Evolutionary conservation across 1,140 invertebrate species (phyloP).

Genomic region (Drosophila pandora): DNA sequence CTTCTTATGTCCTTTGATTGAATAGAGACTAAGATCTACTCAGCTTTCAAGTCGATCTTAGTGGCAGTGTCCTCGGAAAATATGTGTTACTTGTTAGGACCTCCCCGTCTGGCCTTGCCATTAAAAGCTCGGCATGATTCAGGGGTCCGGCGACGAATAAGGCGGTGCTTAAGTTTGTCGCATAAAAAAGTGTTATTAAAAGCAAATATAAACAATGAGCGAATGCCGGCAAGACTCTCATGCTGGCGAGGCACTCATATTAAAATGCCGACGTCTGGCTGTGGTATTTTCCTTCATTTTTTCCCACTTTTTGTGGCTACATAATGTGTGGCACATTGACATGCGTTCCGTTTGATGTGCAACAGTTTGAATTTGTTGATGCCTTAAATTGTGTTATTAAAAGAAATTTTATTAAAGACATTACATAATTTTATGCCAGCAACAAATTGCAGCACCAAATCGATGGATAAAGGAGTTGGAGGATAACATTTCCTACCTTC

Average conservation of each 20-base stretch:
- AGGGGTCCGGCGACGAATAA: slow-evolving; percentile 26
- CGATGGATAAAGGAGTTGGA: slow-evolving; percentile 8
- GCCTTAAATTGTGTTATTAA: slow-evolving; percentile 59
- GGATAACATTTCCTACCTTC: slow-evolving; percentile 29
- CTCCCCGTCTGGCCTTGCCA: slow-evolving; percentile 34
- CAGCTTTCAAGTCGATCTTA: slow-evolving; percentile 29
- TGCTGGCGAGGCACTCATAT: slow-evolving; percentile 40
- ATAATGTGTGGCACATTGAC: slow-evolving; percentile 69
- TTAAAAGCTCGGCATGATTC: slow-evolving; percentile 64
- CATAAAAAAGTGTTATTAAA: slow-evolving; percentile 78
- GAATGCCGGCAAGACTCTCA: slow-evolving; percentile 30
- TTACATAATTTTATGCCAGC: slow-evolving; percentile 37
- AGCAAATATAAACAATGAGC: slow-evolving; percentile 64
- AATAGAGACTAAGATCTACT: slow-evolving; percentile 6
- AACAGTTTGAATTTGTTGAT: slow-evolving; percentile 68
- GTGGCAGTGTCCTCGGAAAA: slow-evolving; percentile 8
- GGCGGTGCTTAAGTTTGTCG: slow-evolving; percentile 29
- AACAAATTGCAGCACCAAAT: slow-evolving; percentile 45
- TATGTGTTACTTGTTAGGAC: slow-evolving; percentile 7
- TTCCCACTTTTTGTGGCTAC: slow-evolving; percentile 38
- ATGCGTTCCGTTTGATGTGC: slow-evolving; percentile 66
- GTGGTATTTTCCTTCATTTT: slow-evolving; percentile 14
- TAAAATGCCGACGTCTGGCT: slow-evolving; percentile 63
- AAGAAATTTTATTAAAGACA: slow-evolving; percentile 62
- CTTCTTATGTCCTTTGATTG: not conserved